Percentiles rank a stretch among this genome's conserved stretches.
These are phyloP conservation scores for Drosophila neotestacea DNA, from an alignment of 2,888 invertebrate species.

Conservation along the genomic window DNA sequence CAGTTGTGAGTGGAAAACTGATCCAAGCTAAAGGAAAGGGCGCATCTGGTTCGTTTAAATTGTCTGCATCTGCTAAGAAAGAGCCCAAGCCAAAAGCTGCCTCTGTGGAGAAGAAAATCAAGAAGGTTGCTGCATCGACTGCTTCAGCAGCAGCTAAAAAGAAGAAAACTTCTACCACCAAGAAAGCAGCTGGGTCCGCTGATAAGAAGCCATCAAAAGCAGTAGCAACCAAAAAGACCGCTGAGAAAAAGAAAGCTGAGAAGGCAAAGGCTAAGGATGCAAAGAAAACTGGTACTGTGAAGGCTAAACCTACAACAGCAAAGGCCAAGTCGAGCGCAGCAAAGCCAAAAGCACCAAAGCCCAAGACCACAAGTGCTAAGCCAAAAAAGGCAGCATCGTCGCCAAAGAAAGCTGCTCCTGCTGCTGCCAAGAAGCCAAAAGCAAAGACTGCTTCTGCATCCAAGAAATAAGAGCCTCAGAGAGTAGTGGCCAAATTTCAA, in stretches of 20 bases:
- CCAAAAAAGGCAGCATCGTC: slow-evolving; percentile 32
- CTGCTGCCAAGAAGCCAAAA: slow-evolving; percentile 38
- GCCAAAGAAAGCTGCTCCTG: too few species aligned
- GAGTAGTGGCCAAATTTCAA: slow-evolving; percentile 10
- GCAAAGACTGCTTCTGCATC: slow-evolving; percentile 6
- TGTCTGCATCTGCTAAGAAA: slow-evolving; percentile 55
- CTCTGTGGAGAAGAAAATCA: slow-evolving; percentile 43
- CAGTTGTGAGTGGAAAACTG: slow-evolving; percentile 86
- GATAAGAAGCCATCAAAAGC: slow-evolving; percentile 45
- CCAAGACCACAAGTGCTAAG: slow-evolving; percentile 32
- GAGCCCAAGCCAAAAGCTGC: slow-evolving; percentile 41
- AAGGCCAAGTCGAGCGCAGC: slow-evolving; percentile 35
- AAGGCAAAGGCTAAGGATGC: slow-evolving; percentile 49
- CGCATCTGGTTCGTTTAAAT: slow-evolving; percentile 62
- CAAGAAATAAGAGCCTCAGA: slow-evolving; percentile 34
- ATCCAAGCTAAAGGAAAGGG: slow-evolving; percentile 70
- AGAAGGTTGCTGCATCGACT: slow-evolving; percentile 14
- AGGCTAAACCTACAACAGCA: slow-evolving; percentile 41
- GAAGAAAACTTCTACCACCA: slow-evolving; percentile 19
- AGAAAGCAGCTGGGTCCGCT: slow-evolving; percentile 28
- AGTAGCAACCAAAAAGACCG: slow-evolving; percentile 41
- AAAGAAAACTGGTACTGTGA: slow-evolving; percentile 47
- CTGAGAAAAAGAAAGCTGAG: slow-evolving; percentile 47
- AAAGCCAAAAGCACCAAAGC: slow-evolving; percentile 42
- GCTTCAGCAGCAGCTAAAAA: slow-evolving; percentile 22